Base-by-base conservation (phyloP, 2,888 invertebrate genomes). In the Dusona sp. region DNA sequence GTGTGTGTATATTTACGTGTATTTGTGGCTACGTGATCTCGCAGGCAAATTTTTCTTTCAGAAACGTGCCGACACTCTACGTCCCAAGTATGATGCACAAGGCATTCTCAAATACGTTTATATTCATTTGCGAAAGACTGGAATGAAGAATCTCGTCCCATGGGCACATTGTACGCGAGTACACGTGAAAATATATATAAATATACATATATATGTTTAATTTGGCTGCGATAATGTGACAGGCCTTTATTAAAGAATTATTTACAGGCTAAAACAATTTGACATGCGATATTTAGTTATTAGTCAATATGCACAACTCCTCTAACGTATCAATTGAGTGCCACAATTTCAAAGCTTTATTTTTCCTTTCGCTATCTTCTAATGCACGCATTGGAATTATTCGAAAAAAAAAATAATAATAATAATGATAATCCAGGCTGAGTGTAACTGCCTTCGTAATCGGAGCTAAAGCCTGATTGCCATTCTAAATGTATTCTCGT, bases 391-490 rank as follows among this genome's bases (percentile, higher is more conserved):
- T 7, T 16, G 19, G 19, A 70, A 51, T 42, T 79, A 67, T 68
- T 51, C 33, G 74, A 61, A 16, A 8, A 29, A 74, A 25, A n/a
- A 54, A 72, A 70, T 65, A 61, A 68, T 8, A 36, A 77, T 38
- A 84, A 80, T 64, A 29, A 48, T n/a, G 48, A 48, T 48, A 48
- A 48, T 81, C 42, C 38, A 16, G 22, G 38, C 36, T n/a, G 45
- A 42, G 29, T 48, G 22, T 16, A 65, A 65, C 22, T 64, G 85
- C 78, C 73, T 65, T 38, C 36, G 85, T 81, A 85, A 85, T 85
- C 81, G 81, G 81, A 85, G 81, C 65, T 36, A 68, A 38, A 67
- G 72, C 57, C 72, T 85, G 81, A 85, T 85, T 81, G 85, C 77
- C 57, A 78, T 81, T 85, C 72, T 67, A 75, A 48, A 74, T 74